Conservation (phyloP, 2,888 invertebrate genomes). For the Dryocosmus kuriphilus region DNA sequence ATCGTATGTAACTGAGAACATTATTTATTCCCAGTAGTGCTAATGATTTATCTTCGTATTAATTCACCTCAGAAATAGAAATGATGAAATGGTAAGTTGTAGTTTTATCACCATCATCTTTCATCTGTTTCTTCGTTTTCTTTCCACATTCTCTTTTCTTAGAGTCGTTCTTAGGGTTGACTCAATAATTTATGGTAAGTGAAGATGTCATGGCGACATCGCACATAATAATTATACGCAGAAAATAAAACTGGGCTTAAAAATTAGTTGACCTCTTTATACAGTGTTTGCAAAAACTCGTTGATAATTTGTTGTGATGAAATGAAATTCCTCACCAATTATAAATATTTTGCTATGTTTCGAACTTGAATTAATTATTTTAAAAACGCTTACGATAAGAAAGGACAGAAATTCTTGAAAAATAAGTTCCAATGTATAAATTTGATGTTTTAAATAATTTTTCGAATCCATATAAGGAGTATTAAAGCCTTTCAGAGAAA, state of each 20-base stretch:
- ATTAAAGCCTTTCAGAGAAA: no score
- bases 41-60: background rate
- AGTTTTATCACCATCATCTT: background rate
- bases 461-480: background rate
- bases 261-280: conserved; percentile 13
- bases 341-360: no score
- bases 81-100: background rate
- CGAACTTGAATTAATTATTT: no score
- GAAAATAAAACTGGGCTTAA: conserved; percentile 20
- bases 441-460: no score
- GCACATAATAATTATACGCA: background rate
- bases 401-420: no score
- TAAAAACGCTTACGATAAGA: no score
- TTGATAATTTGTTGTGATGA: background rate
- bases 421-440: no score
- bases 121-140: background rate
- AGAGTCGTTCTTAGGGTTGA: conserved; percentile 13
- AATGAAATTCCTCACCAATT: background rate
- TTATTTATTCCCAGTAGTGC: background rate
- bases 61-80: background rate
- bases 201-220: conserved; percentile 43
- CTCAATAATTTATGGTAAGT: conserved; percentile 38
- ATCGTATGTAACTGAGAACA: background rate
- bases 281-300: background rate
- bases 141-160: conserved; percentile 18